These are phyloP conservation scores for Corythaeola cristata DNA, from an alignment of 2,113 vertebrate genomes.

Conservation along the genomic window DNA sequence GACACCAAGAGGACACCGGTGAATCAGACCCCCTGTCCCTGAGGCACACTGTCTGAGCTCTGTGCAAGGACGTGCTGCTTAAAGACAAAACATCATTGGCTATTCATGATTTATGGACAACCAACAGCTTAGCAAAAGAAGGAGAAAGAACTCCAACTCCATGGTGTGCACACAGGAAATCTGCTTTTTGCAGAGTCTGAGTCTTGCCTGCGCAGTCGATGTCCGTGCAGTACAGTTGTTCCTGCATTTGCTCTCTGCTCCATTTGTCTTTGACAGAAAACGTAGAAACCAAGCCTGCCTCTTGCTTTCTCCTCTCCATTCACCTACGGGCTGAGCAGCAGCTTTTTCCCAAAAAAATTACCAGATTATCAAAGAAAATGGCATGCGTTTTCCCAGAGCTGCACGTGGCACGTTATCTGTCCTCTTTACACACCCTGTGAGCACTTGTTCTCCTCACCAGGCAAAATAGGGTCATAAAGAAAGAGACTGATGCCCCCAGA, in stretches of 20 bases:
- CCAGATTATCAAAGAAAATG: neutral
- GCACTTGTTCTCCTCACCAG: neutral
- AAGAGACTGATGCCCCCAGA: neutral
- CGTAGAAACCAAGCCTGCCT: neutral
- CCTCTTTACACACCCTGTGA: neutral
- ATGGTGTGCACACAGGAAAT: neutral
- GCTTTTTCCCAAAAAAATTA: neutral
- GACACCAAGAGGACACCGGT: neutral
- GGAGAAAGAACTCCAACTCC: neutral
- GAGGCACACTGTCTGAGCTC: neutral
- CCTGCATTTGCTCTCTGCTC: neutral
- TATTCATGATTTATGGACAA: neutral
- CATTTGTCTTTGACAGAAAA: neutral
- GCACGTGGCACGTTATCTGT: neutral
- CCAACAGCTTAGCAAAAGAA: neutral
- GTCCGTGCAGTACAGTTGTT: neutral
- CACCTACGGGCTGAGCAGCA: neutral
- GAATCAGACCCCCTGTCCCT: neutral
- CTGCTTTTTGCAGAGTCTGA: neutral
- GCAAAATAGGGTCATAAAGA: neutral
- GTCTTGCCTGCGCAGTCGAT: neutral
- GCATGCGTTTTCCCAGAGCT: neutral
- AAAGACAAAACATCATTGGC: neutral
- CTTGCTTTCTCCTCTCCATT: neutral
- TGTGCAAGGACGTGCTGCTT: neutral